phyloP scores from a whole-genome alignment of 1,140 invertebrate genomes.

The Glossosoma conforme region DNA sequence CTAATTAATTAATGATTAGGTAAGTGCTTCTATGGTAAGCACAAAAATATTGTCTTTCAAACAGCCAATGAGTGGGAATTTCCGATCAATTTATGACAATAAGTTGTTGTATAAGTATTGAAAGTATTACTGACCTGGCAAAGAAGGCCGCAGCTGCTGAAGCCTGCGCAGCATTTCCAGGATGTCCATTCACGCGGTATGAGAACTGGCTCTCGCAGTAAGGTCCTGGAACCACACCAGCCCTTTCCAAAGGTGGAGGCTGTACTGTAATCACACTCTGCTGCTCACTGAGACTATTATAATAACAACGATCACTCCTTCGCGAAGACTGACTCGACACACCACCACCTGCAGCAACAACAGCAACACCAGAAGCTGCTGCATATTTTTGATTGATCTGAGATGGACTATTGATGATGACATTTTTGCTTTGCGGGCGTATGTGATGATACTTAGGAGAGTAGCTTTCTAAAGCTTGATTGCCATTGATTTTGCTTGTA shows the following conservation, averaged over 20 bases:
- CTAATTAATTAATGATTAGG: too few species aligned
- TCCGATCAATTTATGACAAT: background rate
- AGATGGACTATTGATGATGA: background rate
- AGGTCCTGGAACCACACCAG: constrained; percentile 1
- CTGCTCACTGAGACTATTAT: constrained; percentile 5
- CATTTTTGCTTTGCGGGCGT: constrained; percentile 36
- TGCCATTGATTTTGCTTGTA: too few species aligned
- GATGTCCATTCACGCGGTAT: constrained; percentile 24
- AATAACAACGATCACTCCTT: constrained; percentile 15
- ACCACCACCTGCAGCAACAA: background rate
- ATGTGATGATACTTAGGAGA: constrained; percentile 50
- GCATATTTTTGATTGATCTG: too few species aligned
- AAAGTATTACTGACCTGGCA: constrained; percentile 29
- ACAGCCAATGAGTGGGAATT: too few species aligned
- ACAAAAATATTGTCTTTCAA: too few species aligned
- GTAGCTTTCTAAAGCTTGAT: constrained; percentile 48
- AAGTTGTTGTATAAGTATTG: background rate
- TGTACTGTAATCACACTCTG: background rate
- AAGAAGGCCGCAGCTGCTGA: constrained; percentile 30
- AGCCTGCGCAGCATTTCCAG: constrained; percentile 28
- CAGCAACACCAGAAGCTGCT: background rate
- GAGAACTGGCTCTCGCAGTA: constrained; percentile 27
- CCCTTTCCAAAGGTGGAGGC: background rate
- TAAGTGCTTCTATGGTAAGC: too few species aligned
- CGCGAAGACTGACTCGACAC: constrained; percentile 5